These are phyloP conservation scores for Gymnobelideus leadbeateri DNA, from an alignment of 2,113 vertebrate genomes.

Conservation along the genomic window DNA sequence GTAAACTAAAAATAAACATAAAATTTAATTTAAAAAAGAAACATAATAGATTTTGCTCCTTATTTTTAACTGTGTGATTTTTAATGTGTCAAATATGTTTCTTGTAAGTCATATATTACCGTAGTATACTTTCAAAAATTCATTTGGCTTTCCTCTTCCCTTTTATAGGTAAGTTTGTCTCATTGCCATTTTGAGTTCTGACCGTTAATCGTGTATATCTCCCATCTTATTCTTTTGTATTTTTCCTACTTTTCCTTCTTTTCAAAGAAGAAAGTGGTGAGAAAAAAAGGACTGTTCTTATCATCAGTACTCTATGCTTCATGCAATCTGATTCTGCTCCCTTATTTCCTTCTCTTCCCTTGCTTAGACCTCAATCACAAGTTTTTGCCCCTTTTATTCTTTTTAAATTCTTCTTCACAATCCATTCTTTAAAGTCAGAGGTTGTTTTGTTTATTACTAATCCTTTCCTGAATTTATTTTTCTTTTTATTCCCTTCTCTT, in stretches of 20 bases:
- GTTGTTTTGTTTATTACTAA: background rate
- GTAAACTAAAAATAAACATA: too few relatives aligned
- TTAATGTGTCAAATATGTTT: background rate
- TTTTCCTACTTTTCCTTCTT: background rate
- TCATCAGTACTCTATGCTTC: background rate
- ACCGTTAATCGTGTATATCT: background rate
- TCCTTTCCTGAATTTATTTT: background rate
- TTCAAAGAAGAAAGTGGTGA: background rate
- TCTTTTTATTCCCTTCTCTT: background rate
- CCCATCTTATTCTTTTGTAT: background rate
- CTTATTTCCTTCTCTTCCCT: background rate
- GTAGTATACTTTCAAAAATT: background rate
- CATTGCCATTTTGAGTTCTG: background rate
- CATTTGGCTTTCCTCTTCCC: background rate
- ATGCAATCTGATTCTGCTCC: background rate
- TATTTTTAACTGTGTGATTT: background rate
- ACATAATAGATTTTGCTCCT: background rate
- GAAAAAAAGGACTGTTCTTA: background rate
- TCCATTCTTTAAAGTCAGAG: background rate
- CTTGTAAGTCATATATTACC: background rate
- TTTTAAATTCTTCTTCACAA: background rate
- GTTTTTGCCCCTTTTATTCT: background rate
- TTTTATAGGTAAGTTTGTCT: background rate
- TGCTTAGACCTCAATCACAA: background rate
- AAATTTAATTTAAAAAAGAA: background rate